A percentile compares a stretch with the other conserved stretches of the same genome.
Conservation (phyloP, 1,140 invertebrate genomes). For the Agrypnia vestita region DNA sequence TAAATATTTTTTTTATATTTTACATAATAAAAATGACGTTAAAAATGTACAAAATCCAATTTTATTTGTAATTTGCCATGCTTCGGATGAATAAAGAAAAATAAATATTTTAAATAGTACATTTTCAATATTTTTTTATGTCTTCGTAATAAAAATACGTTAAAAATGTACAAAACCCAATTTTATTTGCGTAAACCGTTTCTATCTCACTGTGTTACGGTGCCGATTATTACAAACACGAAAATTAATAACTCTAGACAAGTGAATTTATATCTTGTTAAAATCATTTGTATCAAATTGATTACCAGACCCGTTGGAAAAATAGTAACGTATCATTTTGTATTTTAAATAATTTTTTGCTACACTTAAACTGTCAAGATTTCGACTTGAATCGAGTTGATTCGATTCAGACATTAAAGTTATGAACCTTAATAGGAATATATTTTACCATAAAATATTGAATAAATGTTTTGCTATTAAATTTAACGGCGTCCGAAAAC, state of each 20-base stretch:
- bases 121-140: too few species aligned
- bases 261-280: slow-evolving; percentile 42
- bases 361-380: not conserved
- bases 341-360: slow-evolving; percentile 29
- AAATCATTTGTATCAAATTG: slow-evolving; percentile 40
- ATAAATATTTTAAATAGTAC: too few species aligned
- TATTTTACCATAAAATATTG: slow-evolving; percentile 41
- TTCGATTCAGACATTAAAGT: slow-evolving; percentile 28
- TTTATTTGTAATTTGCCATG: too few species aligned
- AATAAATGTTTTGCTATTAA: slow-evolving; percentile 17
- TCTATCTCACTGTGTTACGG: not conserved
- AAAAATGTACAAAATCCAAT: too few species aligned
- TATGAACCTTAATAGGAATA: slow-evolving; percentile 34
- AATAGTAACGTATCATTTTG: slow-evolving; percentile 39
- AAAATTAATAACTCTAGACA: slow-evolving; percentile 35
- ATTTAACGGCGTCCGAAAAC: slow-evolving; percentile 6
- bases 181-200: too few species aligned
- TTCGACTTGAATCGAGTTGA: slow-evolving; percentile 17
- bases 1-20: too few species aligned
- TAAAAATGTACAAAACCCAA: too few species aligned
- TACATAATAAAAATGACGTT: too few species aligned
- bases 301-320: slow-evolving; percentile 34
- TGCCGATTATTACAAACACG: not conserved
- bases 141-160: too few species aligned
- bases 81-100: too few species aligned